These are phyloP conservation scores for Entomyzon cyanotis DNA, from an alignment of 2,113 vertebrate genomes.

Conservation along the genomic window DNA sequence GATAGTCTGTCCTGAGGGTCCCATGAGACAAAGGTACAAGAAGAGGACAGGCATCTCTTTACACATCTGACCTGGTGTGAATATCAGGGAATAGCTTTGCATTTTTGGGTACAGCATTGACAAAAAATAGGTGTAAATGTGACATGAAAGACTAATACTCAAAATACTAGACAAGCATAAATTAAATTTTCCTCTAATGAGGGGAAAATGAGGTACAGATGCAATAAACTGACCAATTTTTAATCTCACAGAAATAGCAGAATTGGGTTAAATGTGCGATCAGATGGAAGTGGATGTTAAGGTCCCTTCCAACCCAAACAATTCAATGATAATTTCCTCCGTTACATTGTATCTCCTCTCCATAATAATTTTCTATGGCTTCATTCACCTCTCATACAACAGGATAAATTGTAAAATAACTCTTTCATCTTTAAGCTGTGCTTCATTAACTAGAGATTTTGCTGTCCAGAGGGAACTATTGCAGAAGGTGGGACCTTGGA, in stretches of 20 bases:
- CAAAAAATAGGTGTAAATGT: neutral
- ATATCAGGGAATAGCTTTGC: neutral
- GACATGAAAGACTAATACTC: neutral
- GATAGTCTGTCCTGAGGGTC: neutral
- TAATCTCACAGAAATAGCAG: neutral
- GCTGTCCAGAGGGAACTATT: neutral
- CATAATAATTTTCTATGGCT: neutral
- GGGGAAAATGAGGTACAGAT: neutral
- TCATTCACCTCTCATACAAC: neutral
- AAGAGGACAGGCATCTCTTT: neutral
- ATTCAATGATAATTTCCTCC: neutral
- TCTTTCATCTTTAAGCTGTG: neutral
- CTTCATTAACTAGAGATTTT: neutral
- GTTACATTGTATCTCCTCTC: neutral
- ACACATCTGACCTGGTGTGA: neutral
- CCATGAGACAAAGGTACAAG: neutral
- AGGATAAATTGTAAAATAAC: neutral
- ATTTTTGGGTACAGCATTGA: neutral
- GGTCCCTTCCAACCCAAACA: neutral
- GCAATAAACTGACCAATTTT: neutral
- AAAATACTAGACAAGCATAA: neutral
- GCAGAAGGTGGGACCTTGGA: neutral
- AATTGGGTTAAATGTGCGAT: neutral
- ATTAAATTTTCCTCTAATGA: neutral
- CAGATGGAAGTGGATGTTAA: neutral